A percentile compares a stretch with the other conserved stretches of the same genome.
Conservation (phyloP, 2,888 invertebrate species). For the Phrixothrix hirtus region DNA sequence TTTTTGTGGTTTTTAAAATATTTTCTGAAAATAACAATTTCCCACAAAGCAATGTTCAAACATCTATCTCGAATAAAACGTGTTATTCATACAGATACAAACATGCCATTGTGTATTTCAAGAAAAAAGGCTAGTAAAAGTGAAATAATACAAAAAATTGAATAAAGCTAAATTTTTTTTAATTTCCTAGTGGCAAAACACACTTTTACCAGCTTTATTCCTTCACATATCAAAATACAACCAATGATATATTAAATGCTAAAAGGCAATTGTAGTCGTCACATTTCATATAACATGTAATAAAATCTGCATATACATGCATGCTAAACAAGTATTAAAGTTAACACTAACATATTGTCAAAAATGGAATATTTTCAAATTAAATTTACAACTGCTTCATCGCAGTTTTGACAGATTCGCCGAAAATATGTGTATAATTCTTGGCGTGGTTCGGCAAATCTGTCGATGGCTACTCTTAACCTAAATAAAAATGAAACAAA, state of each 20-base stretch:
- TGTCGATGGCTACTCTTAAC: slow-evolving; percentile 7
- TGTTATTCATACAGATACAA: slow-evolving; percentile 56
- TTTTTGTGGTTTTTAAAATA: slow-evolving; percentile 58
- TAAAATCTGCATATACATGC: slow-evolving; percentile 31
- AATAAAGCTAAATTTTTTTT: slow-evolving; percentile 1
- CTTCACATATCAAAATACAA: slow-evolving; percentile 52
- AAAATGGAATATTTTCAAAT: slow-evolving; percentile 54
- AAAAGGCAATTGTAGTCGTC: slow-evolving; percentile 59
- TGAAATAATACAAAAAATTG: slow-evolving; percentile 17
- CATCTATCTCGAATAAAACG: slow-evolving; percentile 58
- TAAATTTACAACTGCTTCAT: slow-evolving; percentile 34
- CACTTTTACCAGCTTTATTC: slow-evolving; percentile 45
- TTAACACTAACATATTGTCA: slow-evolving; percentile 56
- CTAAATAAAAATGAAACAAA: slow-evolving; percentile 13
- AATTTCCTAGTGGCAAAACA: slow-evolving; percentile 2
- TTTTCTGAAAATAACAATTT: slow-evolving; percentile 62
- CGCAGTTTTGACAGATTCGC: slow-evolving; percentile 18
- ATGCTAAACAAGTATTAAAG: slow-evolving; percentile 34
- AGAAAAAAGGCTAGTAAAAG: slow-evolving; percentile 34
- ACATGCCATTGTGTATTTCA: slow-evolving; percentile 54
- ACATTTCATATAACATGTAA: slow-evolving; percentile 51
- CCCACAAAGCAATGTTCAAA: slow-evolving; percentile 60
- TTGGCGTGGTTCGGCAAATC: slow-evolving; percentile 16
- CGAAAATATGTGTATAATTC: neutral
- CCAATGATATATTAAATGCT: slow-evolving; percentile 54